Conservation (phyloP, 2,888 invertebrate species). For the Tinea semifulvella region DNA sequence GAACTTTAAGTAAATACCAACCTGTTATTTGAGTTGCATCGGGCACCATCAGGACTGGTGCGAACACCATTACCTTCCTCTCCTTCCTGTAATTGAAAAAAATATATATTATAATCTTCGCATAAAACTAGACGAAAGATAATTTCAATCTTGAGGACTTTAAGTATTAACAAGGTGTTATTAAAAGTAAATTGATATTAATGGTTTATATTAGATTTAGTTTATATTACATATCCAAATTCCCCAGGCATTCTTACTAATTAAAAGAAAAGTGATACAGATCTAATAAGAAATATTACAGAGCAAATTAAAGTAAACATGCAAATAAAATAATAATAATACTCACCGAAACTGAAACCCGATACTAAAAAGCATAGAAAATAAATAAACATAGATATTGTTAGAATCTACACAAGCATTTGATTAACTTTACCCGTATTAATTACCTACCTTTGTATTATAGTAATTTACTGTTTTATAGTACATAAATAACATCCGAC, state of each 20-base stretch:
- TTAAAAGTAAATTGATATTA: background rate
- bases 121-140: background rate
- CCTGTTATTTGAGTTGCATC: slow-evolving; percentile 37
- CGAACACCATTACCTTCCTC: slow-evolving; percentile 46
- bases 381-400: slow-evolving; percentile 1
- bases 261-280: background rate
- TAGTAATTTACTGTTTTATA: no score
- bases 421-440: background rate
- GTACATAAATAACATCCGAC: no score
- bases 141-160: no score
- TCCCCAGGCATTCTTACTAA: background rate
- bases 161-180: no score
- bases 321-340: slow-evolving; percentile 18
- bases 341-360: slow-evolving; percentile 37
- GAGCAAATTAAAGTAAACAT: slow-evolving; percentile 15
- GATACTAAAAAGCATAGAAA: slow-evolving; percentile 33
- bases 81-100: slow-evolving; percentile 32
- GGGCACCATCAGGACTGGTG: slow-evolving; percentile 47
- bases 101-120: background rate
- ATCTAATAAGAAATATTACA: background rate
- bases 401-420: background rate
- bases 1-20: no score
- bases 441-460: slow-evolving; percentile 4
- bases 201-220: background rate
- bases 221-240: background rate